A percentile compares a stretch with the other conserved stretches of the same genome.
Evolutionary conservation across 1,140 invertebrate species (phyloP).

Genomic region (Halyomorpha halys): DNA sequence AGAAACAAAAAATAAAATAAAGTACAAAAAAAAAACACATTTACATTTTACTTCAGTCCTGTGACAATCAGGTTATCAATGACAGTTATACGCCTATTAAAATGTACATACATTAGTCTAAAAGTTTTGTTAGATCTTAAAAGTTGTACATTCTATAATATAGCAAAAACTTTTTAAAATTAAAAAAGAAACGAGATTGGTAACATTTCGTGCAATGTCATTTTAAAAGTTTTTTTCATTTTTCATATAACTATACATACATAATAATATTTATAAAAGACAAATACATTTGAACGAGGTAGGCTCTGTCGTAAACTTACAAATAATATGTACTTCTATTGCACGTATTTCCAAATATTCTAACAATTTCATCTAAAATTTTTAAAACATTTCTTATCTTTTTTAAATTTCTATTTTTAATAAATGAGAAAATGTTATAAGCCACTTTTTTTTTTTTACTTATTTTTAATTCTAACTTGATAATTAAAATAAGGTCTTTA

Average conservation of each 20-base stretch:
- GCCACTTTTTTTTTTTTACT: background rate
- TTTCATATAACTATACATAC: constrained; percentile 18
- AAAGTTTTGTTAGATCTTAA: constrained; percentile 25
- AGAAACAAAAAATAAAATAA: constrained; percentile 9
- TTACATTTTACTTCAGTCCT: constrained; percentile 23
- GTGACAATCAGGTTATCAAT: constrained; percentile 17
- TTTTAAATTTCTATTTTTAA: background rate
- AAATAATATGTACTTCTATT: constrained; percentile 22
- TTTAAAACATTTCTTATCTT: constrained; percentile 6
- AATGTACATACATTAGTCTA: constrained; percentile 23
- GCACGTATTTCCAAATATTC: constrained; percentile 17
- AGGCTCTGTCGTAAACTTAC: constrained; percentile 21
- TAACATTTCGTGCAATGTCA: constrained; percentile 27
- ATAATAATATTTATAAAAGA: constrained; percentile 21
- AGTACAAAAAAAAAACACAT: constrained; percentile 13
- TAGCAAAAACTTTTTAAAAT: constrained; percentile 7
- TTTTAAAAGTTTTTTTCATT: constrained; percentile 20
- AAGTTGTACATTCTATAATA: constrained; percentile 22
- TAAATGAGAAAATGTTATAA: background rate
- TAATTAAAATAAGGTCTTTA: constrained; percentile 1
- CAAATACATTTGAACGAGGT: constrained; percentile 23
- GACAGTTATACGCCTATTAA: constrained; percentile 20
- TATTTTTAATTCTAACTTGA: constrained; percentile 18
- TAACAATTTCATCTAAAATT: constrained; percentile 1
- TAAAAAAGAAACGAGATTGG: constrained; percentile 20